Percentiles rank a stretch among this genome's conserved stretches.
phyloP scores from a whole-genome alignment of 1,140 invertebrate genomes.

The Mamestra configurata region DNA sequence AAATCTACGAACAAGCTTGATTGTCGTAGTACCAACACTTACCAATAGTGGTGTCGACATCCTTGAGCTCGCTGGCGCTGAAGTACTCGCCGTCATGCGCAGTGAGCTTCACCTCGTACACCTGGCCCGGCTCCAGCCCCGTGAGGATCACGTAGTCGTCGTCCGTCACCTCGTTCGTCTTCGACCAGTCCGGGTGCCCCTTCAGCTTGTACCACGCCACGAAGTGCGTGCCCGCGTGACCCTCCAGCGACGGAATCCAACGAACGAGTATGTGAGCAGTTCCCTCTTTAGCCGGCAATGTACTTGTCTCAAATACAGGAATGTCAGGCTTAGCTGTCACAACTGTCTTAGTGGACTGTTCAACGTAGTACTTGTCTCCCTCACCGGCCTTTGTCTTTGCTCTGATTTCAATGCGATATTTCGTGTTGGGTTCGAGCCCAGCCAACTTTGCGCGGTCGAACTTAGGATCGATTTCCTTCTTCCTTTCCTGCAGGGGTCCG shows the following conservation, averaged over 20 bases:
- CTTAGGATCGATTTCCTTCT: slow-evolving; percentile 94
- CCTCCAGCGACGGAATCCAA: slow-evolving; percentile 93
- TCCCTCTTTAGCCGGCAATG: slow-evolving; percentile 92
- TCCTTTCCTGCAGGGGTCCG: slow-evolving; percentile 91
- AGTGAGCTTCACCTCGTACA: slow-evolving; percentile 96
- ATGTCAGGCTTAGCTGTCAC: slow-evolving; percentile 91
- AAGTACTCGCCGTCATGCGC: slow-evolving; percentile 96
- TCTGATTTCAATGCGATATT: slow-evolving; percentile 95
- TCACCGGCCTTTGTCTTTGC: slow-evolving; percentile 95
- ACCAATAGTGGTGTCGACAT: slow-evolving; percentile 92
- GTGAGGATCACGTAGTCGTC: slow-evolving; percentile 93
- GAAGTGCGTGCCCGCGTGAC: slow-evolving; percentile 94
- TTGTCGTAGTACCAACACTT: slow-evolving; percentile 52
- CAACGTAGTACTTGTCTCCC: slow-evolving; percentile 95
- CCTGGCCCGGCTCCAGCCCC: slow-evolving; percentile 94
- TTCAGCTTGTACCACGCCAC: slow-evolving; percentile 93
- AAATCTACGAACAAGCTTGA: neutral
- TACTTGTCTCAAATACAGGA: slow-evolving; percentile 93
- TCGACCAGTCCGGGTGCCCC: slow-evolving; percentile 91
- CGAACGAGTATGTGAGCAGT: slow-evolving; percentile 93
- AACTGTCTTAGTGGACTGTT: slow-evolving; percentile 91
- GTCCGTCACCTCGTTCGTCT: slow-evolving; percentile 90
- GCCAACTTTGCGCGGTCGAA: slow-evolving; percentile 95
- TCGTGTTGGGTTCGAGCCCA: slow-evolving; percentile 94
- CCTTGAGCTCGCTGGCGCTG: slow-evolving; percentile 91